Evolutionary conservation across 2,113 vertebrate species (phyloP), one percentile per base, ranked within the genome.

Genomic region (Pygoscelis adeliae): DNA sequence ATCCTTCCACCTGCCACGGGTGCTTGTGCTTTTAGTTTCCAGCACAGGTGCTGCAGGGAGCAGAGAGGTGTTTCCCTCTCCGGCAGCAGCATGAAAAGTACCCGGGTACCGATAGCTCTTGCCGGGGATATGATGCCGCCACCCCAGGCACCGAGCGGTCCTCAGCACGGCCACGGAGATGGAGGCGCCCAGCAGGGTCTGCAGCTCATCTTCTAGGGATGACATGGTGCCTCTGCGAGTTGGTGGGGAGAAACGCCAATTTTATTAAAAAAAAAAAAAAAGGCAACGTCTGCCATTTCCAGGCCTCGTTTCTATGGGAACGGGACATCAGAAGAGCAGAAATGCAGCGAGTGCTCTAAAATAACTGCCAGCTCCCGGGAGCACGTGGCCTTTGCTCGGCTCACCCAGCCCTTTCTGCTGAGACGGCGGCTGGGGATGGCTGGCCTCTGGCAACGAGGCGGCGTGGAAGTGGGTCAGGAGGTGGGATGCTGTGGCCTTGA

Each of bases 241-340:
- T 4, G 0, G 27, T 55, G 61, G 52, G 62, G 78, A 77, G 66
- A 67, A 87, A 58, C 0, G 1, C 83, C 3, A 9, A 17, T 49
- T 85, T 89, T 85, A 61, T 91, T 13, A 55, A 66, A 59, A 38
- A 66, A 90, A 56, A 74, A 82, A 32, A 69, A 63, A 65, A 85
- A 73, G 21, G 74, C 82, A 86, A 26, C 1, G 44, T 65, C 92
- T 96, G 93, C 91, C 92, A 85, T 96, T 97, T 94, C 71, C 92
- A 93, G 92, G 81, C 81, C 92, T 53, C 1, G 97, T 98, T 97
- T 93, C 96, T 96, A 97, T 97, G 97, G 97, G 89, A 97, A 97
- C 95, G 0, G 95, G 82, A 90, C 95, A 94, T 94, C 84, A 94
- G 94, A 95, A 49, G 94, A 97, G 67, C 76, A 87, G 86, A 95